Base-by-base conservation (phyloP, 2,888 invertebrate genomes). In the Ennomos quercinarius region DNA sequence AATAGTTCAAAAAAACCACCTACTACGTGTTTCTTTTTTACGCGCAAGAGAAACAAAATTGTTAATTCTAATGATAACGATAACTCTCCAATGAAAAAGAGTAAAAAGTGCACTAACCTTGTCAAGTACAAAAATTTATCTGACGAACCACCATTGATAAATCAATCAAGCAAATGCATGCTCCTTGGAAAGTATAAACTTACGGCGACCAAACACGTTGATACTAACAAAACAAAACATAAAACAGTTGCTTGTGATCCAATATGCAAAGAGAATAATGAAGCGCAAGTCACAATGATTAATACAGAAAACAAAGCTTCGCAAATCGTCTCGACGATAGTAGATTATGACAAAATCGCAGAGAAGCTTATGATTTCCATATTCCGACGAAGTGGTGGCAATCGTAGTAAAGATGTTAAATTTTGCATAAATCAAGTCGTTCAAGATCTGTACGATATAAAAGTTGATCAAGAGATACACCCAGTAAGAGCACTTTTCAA, bases 21-120 rank as follows among this genome's bases (percentile, higher is more conserved):
- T 0, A 72, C 78, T 0, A 68, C 83, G 0, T 81, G 76, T 55
- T 86, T 74, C 61, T 82, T 86, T 57, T 80, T 84, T 59, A 61
- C 74, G 0, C 77, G 68, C 17, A 83, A 72, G 53, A 80, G 73
- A 57, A 52, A 57, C 10, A 48, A 50, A 48, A 0, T 44, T 27
- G 5, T 6, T 5, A 27, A 6, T 27, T 6, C 27, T 1, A 27
- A 27, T 27, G 0, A 27, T 27, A 27, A 6, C 6, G 44, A 27
- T 1, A 47, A 66, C 12, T 74, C 76, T 0, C 13, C 43, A 1
- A 84, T 91, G 80, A 84, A 68, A 45, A 80, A 70, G 48, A 90
- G 90, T 57, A 86, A 70, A 35, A 91, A 91, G 57, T 89, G 83
- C 0, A 91, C 90, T 0, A 90, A 91, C 65, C 61, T 91, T 39